Evolutionary conservation across 2,113 vertebrate species (phyloP).

Genomic region (Bujurquina vittata): DNA sequence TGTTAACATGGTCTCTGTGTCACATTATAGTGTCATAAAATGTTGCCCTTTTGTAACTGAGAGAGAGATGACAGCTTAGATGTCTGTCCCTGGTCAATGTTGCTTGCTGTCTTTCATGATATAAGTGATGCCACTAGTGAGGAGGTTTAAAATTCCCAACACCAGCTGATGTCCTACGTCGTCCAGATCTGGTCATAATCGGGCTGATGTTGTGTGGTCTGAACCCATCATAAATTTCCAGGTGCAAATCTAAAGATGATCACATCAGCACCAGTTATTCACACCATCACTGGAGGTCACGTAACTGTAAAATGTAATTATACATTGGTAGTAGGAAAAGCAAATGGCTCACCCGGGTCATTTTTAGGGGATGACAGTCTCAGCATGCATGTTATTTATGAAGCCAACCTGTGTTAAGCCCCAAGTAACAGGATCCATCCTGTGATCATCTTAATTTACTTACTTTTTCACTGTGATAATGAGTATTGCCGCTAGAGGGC

Average conservation of each 20-base stretch:
- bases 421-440: neutral
- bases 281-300: neutral
- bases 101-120: neutral
- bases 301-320: neutral
- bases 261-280: neutral
- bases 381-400: fast-evolving
- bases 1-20: neutral
- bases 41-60: neutral
- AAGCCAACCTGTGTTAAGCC: neutral
- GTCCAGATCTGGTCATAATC: neutral
- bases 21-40: neutral
- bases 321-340: neutral
- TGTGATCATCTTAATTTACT: neutral
- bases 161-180: neutral
- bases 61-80: neutral
- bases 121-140: neutral
- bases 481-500: neutral
- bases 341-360: neutral
- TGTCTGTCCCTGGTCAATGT: neutral
- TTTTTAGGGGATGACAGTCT: neutral
- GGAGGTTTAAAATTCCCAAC: neutral
- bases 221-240: neutral
- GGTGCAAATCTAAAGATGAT: neutral
- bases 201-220: neutral
- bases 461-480: neutral